Evolutionary conservation across 1,140 invertebrate species (phyloP), one percentile per base, ranked within the genome.

Genomic region (Aphidius gifuensis): DNA sequence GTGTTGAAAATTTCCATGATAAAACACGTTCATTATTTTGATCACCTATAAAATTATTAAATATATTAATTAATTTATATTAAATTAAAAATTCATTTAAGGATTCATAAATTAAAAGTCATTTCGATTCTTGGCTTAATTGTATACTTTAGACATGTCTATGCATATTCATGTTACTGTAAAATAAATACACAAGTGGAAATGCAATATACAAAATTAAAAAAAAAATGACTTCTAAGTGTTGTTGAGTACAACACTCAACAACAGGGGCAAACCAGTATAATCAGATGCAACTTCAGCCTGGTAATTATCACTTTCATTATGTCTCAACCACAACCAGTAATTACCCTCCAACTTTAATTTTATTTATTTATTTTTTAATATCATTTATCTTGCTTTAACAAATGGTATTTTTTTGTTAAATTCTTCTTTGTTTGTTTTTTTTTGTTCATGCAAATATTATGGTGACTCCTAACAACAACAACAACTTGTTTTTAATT

Each of bases 1-100:
- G 80, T 50, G 88, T 83, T 2, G 82, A 76, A 71, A 96, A 97
- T 76, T 97, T 96, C 94, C 94, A 97, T 50, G 90, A 86, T 7
- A 94, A 71, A 0, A 92, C 89, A 2, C 73, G 72, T 42, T 77
- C 76, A 6, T 75, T 69, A 45, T 80, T 77, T 56, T 80, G 79
- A 21, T 80, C 80, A 7, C 73, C 80, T 78, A 56, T 43, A 5
- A 46, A 32, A 32, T 32, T 32, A 64, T 47, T n/a, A 62, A 51
- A 38, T 49, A 55, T 6, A 60, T 48, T 56, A 61, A 58, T 51
- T 8, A 11, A 32, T 39, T 55, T 44, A 38, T 45, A 5, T 39
- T 44, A 50, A 62, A 38, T 62, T 58, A 8, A 58, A 23, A 40
- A 43, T 53, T n/a, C 48, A 48, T 48, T 3, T 32, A 23, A 21